Evolutionary conservation across 2,888 invertebrate genomes (phyloP).

Genomic region (Oeneis ivallda): DNA sequence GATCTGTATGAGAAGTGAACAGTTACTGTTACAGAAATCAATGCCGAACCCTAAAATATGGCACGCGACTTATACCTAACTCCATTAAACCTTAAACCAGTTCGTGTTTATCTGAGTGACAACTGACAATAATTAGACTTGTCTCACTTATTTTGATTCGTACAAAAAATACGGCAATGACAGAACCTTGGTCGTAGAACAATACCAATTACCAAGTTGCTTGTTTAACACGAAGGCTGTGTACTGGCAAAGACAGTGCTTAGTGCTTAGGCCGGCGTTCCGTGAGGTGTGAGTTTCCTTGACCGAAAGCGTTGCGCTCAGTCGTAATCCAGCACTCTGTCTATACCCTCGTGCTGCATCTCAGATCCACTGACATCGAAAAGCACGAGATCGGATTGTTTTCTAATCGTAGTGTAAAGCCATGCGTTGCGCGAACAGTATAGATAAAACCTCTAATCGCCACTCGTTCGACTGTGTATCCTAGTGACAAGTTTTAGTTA

Average conservation of each 20-base stretch:
- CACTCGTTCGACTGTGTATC: constrained; percentile 25
- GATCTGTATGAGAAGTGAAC: too few relatives aligned
- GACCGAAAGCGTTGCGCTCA: constrained; percentile 54
- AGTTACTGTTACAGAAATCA: too few relatives aligned
- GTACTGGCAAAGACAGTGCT: constrained; percentile 14
- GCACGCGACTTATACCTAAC: neutral
- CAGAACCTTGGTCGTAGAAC: constrained; percentile 36
- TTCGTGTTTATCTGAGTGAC: neutral
- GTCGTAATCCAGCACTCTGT: constrained; percentile 67
- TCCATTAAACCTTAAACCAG: constrained; percentile 7
- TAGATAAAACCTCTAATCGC: constrained; percentile 31
- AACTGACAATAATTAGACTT: constrained; percentile 4
- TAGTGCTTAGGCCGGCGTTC: constrained; percentile 23
- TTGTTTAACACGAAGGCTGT: constrained; percentile 30
- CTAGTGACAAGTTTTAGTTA: constrained; percentile 30
- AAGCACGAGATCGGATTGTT: constrained; percentile 46
- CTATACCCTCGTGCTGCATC: constrained; percentile 60
- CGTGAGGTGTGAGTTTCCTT: constrained; percentile 53
- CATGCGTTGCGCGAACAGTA: constrained; percentile 56
- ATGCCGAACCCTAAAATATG: neutral
- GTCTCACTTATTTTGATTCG: constrained; percentile 6
- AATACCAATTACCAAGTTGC: constrained; percentile 35
- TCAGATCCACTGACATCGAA: constrained; percentile 29
- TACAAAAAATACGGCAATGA: constrained; percentile 16
- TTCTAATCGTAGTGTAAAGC: constrained; percentile 51